Evolutionary conservation across 2,888 invertebrate species (phyloP).

Genomic region (Andrena fulva): DNA sequence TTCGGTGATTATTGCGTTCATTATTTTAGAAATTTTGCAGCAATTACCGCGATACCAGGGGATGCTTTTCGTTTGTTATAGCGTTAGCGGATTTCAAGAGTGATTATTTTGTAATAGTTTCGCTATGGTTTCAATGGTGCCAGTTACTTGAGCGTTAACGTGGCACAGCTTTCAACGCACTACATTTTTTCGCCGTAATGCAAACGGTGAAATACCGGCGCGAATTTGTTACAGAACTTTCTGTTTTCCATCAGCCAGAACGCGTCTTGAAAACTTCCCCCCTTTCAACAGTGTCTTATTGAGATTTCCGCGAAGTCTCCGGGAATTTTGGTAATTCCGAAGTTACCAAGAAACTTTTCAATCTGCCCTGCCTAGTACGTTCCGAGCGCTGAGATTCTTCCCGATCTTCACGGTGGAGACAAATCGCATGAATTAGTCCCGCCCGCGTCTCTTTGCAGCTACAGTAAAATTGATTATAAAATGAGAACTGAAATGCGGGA

Average conservation of each 20-base stretch:
- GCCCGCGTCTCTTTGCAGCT: neutral
- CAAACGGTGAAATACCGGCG: neutral
- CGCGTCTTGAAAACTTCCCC: neutral
- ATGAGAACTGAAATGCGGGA: neutral
- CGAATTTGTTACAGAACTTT: constrained; percentile 22
- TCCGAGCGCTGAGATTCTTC: neutral
- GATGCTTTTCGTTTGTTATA: neutral
- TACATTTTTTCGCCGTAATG: neutral
- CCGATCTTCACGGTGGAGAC: neutral
- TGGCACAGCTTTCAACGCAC: neutral
- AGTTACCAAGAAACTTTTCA: constrained; percentile 2
- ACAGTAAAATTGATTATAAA: neutral
- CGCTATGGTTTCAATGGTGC: neutral
- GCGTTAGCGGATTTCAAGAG: neutral
- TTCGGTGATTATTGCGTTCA: no score
- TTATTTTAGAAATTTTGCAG: no score
- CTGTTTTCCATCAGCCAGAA: neutral
- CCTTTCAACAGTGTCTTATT: neutral
- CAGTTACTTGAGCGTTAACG: neutral
- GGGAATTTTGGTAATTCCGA: neutral
- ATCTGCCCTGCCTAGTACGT: neutral
- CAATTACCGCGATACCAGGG: neutral
- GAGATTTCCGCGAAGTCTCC: neutral
- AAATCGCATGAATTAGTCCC: neutral
- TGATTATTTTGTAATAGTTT: no score